Conservation (phyloP, 1,140 invertebrate species). For the Sycobia sp. region DNA sequence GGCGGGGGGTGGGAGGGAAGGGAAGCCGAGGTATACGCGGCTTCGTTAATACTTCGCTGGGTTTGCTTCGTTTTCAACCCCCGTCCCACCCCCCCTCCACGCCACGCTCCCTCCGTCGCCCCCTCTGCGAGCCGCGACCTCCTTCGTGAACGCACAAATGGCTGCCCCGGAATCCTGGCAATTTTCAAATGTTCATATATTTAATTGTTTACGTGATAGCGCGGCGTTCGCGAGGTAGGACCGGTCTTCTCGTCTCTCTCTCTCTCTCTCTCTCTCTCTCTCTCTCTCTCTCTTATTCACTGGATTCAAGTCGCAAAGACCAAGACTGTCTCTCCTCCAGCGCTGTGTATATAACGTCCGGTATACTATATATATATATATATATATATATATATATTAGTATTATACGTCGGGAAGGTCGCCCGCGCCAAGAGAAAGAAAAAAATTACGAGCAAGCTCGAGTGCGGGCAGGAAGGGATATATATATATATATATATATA, state of each 20-base stretch:
- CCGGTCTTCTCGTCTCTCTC: no score
- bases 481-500: no score
- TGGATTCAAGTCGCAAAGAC: no score
- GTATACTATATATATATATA: no score
- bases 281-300: no score
- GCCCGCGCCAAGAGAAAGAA: no score
- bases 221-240: not conserved
- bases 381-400: no score
- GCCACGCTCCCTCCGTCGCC: not conserved
- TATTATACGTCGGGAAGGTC: no score
- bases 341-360: no score
- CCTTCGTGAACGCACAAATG: not conserved
- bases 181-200: constrained; percentile 32
- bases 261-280: no score
- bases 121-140: not conserved
- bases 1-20: not conserved
- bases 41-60: constrained; percentile 18
- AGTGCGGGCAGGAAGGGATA: not conserved
- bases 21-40: not conserved
- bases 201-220: constrained; percentile 26
- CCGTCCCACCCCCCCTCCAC: not conserved
- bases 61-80: constrained; percentile 9
- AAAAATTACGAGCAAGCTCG: not conserved
- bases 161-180: constrained; percentile 24
- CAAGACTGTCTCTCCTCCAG: no score